Percentiles rank a stretch among this genome's conserved stretches.
Evolutionary conservation across 2,113 vertebrate genomes (phyloP).

Genomic region (Conger conger): DNA sequence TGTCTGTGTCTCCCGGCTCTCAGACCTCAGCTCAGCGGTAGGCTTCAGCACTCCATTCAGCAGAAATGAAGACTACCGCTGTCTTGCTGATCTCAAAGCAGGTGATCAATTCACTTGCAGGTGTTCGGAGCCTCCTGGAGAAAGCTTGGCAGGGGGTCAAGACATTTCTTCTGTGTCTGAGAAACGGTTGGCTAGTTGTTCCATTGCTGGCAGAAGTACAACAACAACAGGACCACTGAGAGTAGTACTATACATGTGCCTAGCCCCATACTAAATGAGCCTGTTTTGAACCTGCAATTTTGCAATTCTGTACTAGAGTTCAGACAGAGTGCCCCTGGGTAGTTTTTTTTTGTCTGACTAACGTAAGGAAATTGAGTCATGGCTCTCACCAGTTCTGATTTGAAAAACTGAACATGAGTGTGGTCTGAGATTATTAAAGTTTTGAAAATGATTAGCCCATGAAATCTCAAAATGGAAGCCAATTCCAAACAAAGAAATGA

Average conservation of each 20-base stretch:
- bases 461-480: too few relatives aligned
- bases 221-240: background rate
- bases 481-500: too few relatives aligned
- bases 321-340: background rate
- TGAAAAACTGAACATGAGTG: too few relatives aligned
- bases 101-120: background rate
- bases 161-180: background rate
- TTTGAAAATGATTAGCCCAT: too few relatives aligned
- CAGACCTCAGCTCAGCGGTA: background rate
- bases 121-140: slow-evolving; percentile 3
- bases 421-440: too few relatives aligned
- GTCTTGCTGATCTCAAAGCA: background rate
- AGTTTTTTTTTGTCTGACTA: background rate
- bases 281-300: background rate
- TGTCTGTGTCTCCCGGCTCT: background rate
- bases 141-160: background rate
- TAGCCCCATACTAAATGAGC: background rate
- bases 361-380: background rate
- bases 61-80: background rate
- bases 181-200: background rate
- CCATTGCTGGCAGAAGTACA: background rate
- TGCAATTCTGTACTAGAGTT: background rate
- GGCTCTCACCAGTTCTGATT: too few relatives aligned
- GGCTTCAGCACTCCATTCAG: background rate
- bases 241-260: background rate